A percentile compares a stretch with the other conserved stretches of the same genome.
Conservation (phyloP, 2,888 invertebrate genomes). For the Sicus ferrugineus region DNA sequence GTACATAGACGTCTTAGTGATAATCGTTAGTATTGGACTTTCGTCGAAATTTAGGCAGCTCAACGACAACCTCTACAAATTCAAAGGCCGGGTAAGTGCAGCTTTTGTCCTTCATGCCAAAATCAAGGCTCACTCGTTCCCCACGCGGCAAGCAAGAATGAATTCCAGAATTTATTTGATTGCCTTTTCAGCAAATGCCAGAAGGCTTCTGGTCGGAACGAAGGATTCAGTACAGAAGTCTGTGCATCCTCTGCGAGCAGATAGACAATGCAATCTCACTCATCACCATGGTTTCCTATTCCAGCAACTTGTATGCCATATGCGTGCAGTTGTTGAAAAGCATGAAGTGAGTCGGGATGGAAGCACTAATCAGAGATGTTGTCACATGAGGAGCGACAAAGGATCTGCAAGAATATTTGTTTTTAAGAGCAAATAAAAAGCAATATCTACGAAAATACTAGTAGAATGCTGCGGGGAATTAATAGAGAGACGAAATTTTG, state of each 20-base stretch:
- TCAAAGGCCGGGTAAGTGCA: conserved; percentile 66
- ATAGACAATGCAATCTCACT: conserved; percentile 67
- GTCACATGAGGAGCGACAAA: too few species aligned
- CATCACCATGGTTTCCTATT: conserved; percentile 68
- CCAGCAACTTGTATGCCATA: conserved; percentile 69
- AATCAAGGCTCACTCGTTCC: too few species aligned
- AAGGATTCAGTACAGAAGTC: conserved; percentile 66
- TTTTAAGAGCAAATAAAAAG: too few species aligned
- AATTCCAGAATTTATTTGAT: background rate
- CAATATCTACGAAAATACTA: too few species aligned
- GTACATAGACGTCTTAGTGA: conserved; percentile 77
- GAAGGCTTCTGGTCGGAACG: conserved; percentile 66
- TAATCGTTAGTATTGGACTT: conserved; percentile 75
- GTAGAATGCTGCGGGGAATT: too few species aligned
- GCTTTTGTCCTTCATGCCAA: too few species aligned
- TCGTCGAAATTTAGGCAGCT: conserved; percentile 72
- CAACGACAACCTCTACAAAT: conserved; percentile 66
- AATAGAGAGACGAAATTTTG: too few species aligned
- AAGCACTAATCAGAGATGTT: too few species aligned
- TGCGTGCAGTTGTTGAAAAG: conserved; percentile 69
- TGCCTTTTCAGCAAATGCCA: conserved; percentile 51
- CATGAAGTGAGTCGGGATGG: conserved; percentile 63
- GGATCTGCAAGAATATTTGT: too few species aligned
- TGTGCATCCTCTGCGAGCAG: conserved; percentile 66
- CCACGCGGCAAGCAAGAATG: too few species aligned